These are phyloP conservation scores for Galerucella calmariensis DNA, from an alignment of 2,888 invertebrate species.

Conservation along the genomic window DNA sequence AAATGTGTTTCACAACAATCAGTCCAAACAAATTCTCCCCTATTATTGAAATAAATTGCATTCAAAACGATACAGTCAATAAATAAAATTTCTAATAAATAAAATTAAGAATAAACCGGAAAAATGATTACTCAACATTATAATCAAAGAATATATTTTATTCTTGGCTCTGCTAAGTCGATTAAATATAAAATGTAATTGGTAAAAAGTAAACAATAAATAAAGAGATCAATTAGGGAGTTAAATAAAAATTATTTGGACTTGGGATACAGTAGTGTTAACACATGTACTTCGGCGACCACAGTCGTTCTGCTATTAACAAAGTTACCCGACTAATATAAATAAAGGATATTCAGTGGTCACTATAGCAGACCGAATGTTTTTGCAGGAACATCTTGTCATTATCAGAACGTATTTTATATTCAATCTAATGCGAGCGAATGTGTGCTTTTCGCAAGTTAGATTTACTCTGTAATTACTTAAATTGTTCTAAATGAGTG, in stretches of 20 bases:
- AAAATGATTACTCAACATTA: no score
- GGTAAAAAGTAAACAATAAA: not conserved
- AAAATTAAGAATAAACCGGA: no score
- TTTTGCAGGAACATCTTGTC: conserved; percentile 39
- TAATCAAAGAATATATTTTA: no score
- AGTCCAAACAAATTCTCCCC: conserved; percentile 21
- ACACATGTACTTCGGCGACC: conserved; percentile 46
- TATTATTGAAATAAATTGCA: not conserved
- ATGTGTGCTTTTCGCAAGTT: conserved; percentile 47
- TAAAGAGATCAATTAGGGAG: conserved; percentile 1
- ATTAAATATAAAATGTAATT: not conserved
- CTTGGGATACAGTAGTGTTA: conserved; percentile 51
- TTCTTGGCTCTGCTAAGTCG: no score
- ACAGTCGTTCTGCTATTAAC: conserved; percentile 40
- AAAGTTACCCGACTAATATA: not conserved
- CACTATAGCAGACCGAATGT: conserved; percentile 37
- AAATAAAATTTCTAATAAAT: no score
- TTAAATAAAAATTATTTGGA: conserved; percentile 27
- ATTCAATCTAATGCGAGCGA: conserved; percentile 39
- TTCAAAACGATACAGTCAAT: no score
- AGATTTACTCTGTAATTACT: conserved; percentile 32
- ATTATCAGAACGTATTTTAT: conserved; percentile 28
- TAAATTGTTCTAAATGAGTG: conserved; percentile 27
- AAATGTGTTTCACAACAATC: conserved; percentile 54
- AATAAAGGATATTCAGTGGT: conserved; percentile 17